These are phyloP conservation scores for Melanostoma scalare DNA, from an alignment of 2,888 invertebrate genomes.

Conservation along the genomic window DNA sequence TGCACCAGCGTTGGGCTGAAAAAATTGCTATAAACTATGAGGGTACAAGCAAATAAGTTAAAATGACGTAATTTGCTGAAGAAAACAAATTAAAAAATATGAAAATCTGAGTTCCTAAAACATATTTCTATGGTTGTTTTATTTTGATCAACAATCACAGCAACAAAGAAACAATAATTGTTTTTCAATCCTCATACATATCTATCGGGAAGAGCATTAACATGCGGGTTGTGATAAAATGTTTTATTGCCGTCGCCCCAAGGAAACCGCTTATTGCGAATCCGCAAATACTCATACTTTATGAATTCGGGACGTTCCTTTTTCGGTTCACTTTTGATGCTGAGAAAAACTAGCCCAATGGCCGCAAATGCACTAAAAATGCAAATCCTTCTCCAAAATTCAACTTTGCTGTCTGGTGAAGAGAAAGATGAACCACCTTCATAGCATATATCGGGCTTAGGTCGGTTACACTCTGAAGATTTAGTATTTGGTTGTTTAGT, in stretches of 20 bases:
- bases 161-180: too few species aligned
- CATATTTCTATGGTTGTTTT: too few species aligned
- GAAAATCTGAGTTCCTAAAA: too few species aligned
- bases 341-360: neutral
- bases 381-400: slow-evolving; percentile 34
- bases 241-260: slow-evolving; percentile 73
- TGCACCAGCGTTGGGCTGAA: too few species aligned
- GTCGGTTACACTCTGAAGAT: too few species aligned
- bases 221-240: slow-evolving; percentile 72
- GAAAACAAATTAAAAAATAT: too few species aligned
- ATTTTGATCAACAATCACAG: too few species aligned
- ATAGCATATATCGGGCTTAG: too few species aligned
- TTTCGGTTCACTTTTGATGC: slow-evolving; percentile 4
- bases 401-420: neutral
- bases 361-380: slow-evolving; percentile 42
- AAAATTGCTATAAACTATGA: too few species aligned
- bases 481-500: too few species aligned
- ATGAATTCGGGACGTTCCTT: slow-evolving; percentile 71
- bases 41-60: too few species aligned
- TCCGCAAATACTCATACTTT: slow-evolving; percentile 70
- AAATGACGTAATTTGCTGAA: too few species aligned
- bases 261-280: slow-evolving; percentile 72
- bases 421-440: neutral
- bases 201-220: slow-evolving; percentile 75
- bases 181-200: slow-evolving; percentile 73